Base-by-base conservation (phyloP, 2,888 invertebrate species). In the Hofmannophila pseudospretella region DNA sequence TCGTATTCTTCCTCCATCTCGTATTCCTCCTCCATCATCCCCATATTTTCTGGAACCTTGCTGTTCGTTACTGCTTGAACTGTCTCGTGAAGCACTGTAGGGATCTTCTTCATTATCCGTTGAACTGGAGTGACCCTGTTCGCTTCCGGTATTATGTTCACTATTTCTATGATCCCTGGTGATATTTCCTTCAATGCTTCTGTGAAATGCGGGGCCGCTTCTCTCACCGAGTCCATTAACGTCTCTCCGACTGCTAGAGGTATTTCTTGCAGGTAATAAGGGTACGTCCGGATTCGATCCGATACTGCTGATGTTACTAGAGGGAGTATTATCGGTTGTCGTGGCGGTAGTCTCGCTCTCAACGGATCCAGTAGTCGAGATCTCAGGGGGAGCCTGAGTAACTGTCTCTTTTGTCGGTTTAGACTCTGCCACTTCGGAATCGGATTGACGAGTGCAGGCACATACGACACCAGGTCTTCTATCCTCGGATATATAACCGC, bases 241-340 rank as follows among this genome's bases (percentile, higher is more conserved):
- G 84, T 80, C 52, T 86, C 86, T 42, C 82, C 75, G 30, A 86
- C 59, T 4, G 85, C 84, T 53, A 84, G 51, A 14, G 86, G 86
- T 53, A 86, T 85, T 66, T 86, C 85, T 72, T 84, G 82, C 39
- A 86, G 72, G 58, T 85, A 85, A 38, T 85, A 76, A 2, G 85
- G 86, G 55, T 84, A 84, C 12, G 81, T 67, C 61, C 84, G 71
- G 70, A 86, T 84, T 43, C 71, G 65, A 67, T 86, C 78, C 39
- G 86, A 76, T 22, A 85, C 65, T 34, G 75, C 78, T 44, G 80
- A 76, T 19, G 85, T 86, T 47, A 86, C 68, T 41, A 80, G 54
- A 1, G 85, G 81, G 10, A 84, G 64, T 41, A 84, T 56, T 33
- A 84, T 70, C 10, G 85, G 82, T 16, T 61, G 71, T 38, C 69